Evolutionary conservation across 2,113 vertebrate species (phyloP), one percentile per base, ranked within the genome.

Genomic region (Noctilio leporinus): DNA sequence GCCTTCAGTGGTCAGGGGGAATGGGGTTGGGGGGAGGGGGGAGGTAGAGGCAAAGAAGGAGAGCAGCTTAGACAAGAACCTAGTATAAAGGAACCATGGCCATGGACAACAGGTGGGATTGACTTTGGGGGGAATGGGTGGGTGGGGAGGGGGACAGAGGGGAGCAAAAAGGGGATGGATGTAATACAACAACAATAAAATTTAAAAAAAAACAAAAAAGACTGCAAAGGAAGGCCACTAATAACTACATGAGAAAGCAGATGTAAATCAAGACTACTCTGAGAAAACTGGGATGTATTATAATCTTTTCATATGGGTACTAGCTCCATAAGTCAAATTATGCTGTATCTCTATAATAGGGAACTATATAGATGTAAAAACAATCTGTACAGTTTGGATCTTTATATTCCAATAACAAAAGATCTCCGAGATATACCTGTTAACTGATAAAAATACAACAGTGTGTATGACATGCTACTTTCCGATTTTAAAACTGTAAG

Each of bases 201-300:
- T n/a, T n/a, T n/a, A n/a, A n/a, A n/a, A n/a, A n/a, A 51, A 51
- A 14, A 88, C 16, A 67, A 57, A 0, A 38, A 19, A 77, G 28
- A 81, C 10, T 73, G 22, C 80, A 35, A 94, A 49, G 20, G 17
- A 33, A 5, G 80, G 51, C 47, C 47, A 91, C 28, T 91, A 95
- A 86, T 86, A 86, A 95, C 62, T 88, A 84, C 5, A 62, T 20
- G 7, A 84, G 62, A 82, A 92, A 92, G 55, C 51, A 93, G 35
- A 94, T 12, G 80, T 45, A 92, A 82, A 82, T 40, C 15, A 85
- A 19, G 1, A 89, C 35, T 69, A 7, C 53, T 73, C 64, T 94
- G 16, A 75, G 43, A 94, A 94, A 94, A 92, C 26, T 1, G 2
- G 69, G 67, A n/a, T 59, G 28, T 55, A 67, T 43, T n/a, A 47